A percentile compares a stretch with the other conserved stretches of the same genome.
Conservation (phyloP, 2,888 invertebrate genomes). For the Hedya salicella region DNA sequence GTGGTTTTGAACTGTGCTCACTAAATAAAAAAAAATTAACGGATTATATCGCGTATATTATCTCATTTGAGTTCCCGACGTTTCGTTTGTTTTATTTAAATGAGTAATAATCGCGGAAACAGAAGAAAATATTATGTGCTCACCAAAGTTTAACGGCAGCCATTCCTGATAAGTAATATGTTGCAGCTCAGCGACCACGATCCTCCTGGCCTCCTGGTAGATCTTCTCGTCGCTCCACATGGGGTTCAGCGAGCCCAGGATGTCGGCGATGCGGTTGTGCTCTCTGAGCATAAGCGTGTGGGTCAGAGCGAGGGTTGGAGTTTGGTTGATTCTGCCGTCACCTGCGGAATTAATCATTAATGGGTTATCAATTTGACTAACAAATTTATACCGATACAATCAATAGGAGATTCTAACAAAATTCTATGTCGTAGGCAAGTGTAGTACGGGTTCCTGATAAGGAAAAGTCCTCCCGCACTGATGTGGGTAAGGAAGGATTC, state of each 20-base stretch:
- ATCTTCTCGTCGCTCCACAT: conserved; percentile 84
- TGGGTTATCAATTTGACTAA: no score
- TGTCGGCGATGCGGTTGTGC: conserved; percentile 84
- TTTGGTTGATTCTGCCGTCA: conserved; percentile 82
- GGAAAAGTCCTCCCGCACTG: no score
- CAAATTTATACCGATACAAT: no score
- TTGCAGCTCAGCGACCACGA: conserved; percentile 84
- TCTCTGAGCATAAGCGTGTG: conserved; percentile 83
- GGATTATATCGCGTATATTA: no score
- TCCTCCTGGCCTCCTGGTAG: conserved; percentile 83
- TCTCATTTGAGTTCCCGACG: no score
- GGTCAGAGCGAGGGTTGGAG: conserved; percentile 79
- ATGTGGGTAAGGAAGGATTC: no score
- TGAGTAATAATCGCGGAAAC: no score
- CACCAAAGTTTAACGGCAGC: conserved; percentile 84
- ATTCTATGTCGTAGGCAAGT: no score
- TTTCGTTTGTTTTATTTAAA: no score
- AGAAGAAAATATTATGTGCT: no score
- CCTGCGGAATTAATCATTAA: conserved; percentile 61
- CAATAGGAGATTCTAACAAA: no score
- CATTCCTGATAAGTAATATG: conserved; percentile 86
- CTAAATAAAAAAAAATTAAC: conserved; percentile 83
- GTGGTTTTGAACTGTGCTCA: conserved; percentile 51
- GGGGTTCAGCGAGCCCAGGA: conserved; percentile 81
- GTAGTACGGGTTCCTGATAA: no score